Base-by-base conservation (phyloP, 2,888 invertebrate genomes). In the Polydesmus complanatus region DNA sequence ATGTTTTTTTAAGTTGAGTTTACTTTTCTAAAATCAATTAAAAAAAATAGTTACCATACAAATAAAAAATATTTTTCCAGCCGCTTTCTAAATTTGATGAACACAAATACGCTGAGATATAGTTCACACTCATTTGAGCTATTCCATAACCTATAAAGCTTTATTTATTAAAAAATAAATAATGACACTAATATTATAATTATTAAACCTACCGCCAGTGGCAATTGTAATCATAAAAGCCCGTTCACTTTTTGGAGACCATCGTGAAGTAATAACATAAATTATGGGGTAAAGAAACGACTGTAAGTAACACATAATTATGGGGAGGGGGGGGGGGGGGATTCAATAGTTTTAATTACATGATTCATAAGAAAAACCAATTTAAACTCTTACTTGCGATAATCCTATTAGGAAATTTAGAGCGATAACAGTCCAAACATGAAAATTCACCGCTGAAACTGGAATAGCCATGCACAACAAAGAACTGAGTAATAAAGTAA, bases 381-480 rank as follows among this genome's bases (percentile, higher is more conserved):
- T 8, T 37, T 5, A 37, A 37, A 14, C 14, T 8, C 37, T 37
- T 14, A 37, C 37, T 5, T 37, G 5, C 5, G 37, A 5, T 37
- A 37, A 37, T 8, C 37, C 37, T 8, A 37, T 37, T 37, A 37
- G 14, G 8, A 37, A 5, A 14, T 37, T 37, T 5, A 37, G 5
- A 37, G 14, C 14, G 14, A 37, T 37, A 8, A 37, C 37, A 37
- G 14, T 8, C 14, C 8, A 5, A 37, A 37, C 37, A 37, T 37
- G 37, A 5, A 14, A 8, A 37, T 37, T 5, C 14, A 14, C 14
- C 0, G 90, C 87, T 69, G 84, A 80, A 2, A 83, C 70, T 0
- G 91, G 91, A 0, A 87, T 85, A 18, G 89, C 73, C 8, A 91
- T 70, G 0, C 88, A 86, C 70, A 86, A 83, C 3, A 85, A 69